Base-by-base conservation (phyloP, 92 coral and sea anemone species). In the Desmophyllum pertusum region DNA sequence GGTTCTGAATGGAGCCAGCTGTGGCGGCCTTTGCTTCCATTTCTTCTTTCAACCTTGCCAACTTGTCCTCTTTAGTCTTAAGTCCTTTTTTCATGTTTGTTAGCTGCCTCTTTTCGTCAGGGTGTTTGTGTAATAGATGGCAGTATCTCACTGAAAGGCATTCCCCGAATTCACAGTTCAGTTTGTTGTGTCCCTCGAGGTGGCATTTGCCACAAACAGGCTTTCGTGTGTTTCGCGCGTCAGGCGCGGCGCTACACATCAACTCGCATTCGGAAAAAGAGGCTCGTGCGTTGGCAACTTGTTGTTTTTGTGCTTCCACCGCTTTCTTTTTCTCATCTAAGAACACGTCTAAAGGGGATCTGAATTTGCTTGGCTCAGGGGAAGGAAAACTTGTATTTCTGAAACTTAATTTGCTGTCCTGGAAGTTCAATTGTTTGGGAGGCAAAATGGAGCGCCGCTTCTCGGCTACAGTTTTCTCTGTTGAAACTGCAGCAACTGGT, bases 121-220 rank as follows among this genome's bases (percentile, higher is more conserved):
- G 85, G 68, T 81, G 67, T 81, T 81, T 81, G 21, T 39, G 35
- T 38, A 79, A 41, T 38, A 79, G 73, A 73, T n/a, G n/a, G n/a
- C n/a, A n/a, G n/a, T n/a, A n/a, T n/a, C n/a, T n/a, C n/a, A n/a
- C n/a, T n/a, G n/a, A 79, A 10, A 79, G 70, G 70, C 83, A 79
- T 14, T 79, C 73, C 19, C 73, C 83, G 63, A 79, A 61, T 52
- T 79, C 62, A 64, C 83, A 79, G 23, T 79, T 35, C 4, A 79
- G 39, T 62, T 52, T 79, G 51, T 79, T 43, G 61, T 79, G 83
- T 36, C 83, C 83, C 39, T 62, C 83, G 73, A 79, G 19, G 73
- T 62, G 83, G 25, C 83, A 79, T 37, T 79, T 79, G 27, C 46
- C 43, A 64, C 75, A 79, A 6, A 79, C 83, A 11, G 55, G 57